Base-by-base conservation (phyloP, 2,888 invertebrate genomes). In the Yponomeuta cagnagella region DNA sequence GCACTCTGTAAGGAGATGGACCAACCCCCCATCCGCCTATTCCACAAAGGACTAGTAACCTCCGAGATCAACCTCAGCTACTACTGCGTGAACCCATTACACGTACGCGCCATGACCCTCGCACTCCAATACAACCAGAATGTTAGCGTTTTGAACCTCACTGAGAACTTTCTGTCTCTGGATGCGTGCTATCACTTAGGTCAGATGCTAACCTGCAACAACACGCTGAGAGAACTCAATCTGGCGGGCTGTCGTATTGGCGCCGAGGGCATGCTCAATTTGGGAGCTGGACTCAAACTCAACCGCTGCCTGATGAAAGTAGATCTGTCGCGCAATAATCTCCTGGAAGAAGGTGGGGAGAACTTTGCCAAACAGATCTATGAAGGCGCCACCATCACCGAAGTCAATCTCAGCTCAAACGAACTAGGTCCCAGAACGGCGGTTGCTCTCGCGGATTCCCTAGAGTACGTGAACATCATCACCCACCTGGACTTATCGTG, bases 151-250 rank as follows among this genome's bases (percentile, higher is more conserved):
- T 73, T 85, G 64, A 80, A 84, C 70, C 72, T 85, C 15, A 81
- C 81, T 0, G 78, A 78, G 15, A 83, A 82, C 73, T 78, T 74
- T 48, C 73, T 85, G 30, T 75, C 67, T 69, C 71, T 73, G 3
- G 83, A 85, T 73, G 80, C 79, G 4, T 83, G 82, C 74, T 82
- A 77, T 71, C 84, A 85, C 70, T 75, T 84, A 33, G 82, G 82
- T 0, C 78, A 79, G 71, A 74, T 85, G 73, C 73, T 85, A 9
- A 72, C 72, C 0, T 76, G 76, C 2, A 83, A 80, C 70, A 71
- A 72, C 58, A 73, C 72, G 3, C 63, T 85, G 48, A 74, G 74
- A 12, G 82, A 84, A 63, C 70, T 84, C 8, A 73, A 82, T 37
- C 70, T 85, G 31, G 73, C 77, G 48, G 80, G 79, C 31, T 84